These are phyloP conservation scores for Macrosoma leucophasiata DNA, from an alignment of 2,888 invertebrate genomes.

Conservation along the genomic window DNA sequence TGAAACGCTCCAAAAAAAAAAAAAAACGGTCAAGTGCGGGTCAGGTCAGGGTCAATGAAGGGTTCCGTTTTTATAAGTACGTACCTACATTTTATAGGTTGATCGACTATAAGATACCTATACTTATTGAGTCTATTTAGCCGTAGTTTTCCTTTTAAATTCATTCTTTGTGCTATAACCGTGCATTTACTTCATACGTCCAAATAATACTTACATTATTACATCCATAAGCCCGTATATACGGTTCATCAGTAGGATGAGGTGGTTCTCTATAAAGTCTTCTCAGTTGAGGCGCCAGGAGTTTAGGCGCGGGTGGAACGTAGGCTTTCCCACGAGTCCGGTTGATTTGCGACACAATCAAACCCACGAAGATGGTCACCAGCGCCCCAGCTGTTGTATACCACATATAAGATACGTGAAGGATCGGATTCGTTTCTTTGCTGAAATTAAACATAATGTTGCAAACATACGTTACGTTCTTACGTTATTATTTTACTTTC, in stretches of 20 bases:
- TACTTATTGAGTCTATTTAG: no score
- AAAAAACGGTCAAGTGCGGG: no score
- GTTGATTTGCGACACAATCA: constrained; percentile 43
- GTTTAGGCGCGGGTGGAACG: constrained; percentile 53
- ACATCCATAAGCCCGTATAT: constrained; percentile 56
- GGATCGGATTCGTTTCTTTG: constrained; percentile 77
- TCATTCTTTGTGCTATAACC: no score
- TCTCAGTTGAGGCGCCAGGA: constrained; percentile 83
- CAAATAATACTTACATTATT: constrained; percentile 41
- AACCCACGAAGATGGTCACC: constrained; percentile 49
- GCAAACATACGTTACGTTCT: no score
- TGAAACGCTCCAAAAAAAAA: no score
- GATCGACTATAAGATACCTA: no score
- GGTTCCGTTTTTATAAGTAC: no score
- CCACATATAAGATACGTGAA: constrained; percentile 87
- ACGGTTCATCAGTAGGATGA: constrained; percentile 57
- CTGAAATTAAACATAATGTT: no score
- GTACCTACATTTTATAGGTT: no score
- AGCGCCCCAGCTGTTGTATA: constrained; percentile 76
- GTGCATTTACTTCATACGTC: background rate
- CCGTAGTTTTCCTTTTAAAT: no score
- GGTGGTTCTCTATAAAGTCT: constrained; percentile 69
- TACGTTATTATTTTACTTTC: no score
- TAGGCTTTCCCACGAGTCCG: constrained; percentile 45
- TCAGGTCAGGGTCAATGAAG: no score